These are phyloP conservation scores for Alentia gelatinosa DNA, from an alignment of 2,888 invertebrate species.

Conservation along the genomic window DNA sequence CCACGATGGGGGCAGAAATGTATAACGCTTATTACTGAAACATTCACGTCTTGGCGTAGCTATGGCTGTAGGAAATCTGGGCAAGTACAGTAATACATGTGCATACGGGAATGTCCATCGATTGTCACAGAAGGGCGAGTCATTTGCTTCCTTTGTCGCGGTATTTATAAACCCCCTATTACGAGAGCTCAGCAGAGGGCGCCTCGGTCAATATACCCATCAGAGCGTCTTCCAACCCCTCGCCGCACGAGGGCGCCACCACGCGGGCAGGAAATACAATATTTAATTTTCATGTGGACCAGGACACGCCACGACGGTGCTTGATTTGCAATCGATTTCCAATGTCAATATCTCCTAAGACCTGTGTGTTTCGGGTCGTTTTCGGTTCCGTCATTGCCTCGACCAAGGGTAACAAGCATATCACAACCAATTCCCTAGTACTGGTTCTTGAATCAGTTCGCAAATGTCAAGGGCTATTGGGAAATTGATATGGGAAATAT, in stretches of 20 bases:
- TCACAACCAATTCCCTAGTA: neutral
- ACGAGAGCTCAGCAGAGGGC: neutral
- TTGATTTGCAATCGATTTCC: conserved; percentile 7
- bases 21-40: too few species aligned
- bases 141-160: neutral
- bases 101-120: neutral
- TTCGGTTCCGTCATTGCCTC: neutral
- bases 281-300: neutral
- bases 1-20: too few species aligned
- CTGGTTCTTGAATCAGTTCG: neutral
- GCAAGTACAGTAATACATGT: too few species aligned
- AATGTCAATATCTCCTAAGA: neutral
- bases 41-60: too few species aligned
- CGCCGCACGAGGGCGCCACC: neutral
- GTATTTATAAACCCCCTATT: neutral
- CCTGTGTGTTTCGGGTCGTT: neutral
- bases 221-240: neutral
- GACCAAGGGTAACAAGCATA: neutral
- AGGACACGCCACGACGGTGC: neutral
- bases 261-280: neutral
- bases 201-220: neutral
- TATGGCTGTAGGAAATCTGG: too few species aligned
- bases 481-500: too few species aligned
- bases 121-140: neutral
- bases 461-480: neutral